Percentiles rank a stretch among this genome's conserved stretches.
phyloP scores from a whole-genome alignment of 92 coral and sea anemone genomes.

The Epizoanthus stellaris region DNA sequence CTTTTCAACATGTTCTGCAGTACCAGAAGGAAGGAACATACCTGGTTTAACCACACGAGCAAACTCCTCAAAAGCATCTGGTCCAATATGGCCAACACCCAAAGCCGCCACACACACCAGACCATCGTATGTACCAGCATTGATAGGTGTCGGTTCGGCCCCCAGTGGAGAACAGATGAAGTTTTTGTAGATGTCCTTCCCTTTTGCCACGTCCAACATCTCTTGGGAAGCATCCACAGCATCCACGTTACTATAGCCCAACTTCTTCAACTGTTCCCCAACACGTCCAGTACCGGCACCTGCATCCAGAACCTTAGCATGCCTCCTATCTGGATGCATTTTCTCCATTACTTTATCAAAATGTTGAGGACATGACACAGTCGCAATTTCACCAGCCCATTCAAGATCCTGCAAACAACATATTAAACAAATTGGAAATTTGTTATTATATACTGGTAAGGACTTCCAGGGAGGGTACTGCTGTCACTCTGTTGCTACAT shows the following conservation, averaged over 20 bases:
- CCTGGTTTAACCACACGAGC: constrained; percentile 39
- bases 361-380: not conserved
- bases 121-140: constrained; percentile 61
- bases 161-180: constrained; percentile 50
- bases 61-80: constrained; percentile 35
- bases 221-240: constrained; percentile 59
- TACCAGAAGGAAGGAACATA: not conserved
- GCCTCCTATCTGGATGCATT: constrained; percentile 20
- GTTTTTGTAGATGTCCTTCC: constrained; percentile 57
- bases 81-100: constrained; percentile 29
- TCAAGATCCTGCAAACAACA: constrained; percentile 20
- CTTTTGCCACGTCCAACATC: constrained; percentile 55
- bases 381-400: constrained; percentile 22
- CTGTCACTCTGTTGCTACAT: too few species aligned
- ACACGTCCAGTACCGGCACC: constrained; percentile 33
- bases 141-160: constrained; percentile 49
- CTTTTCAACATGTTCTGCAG: too few species aligned
- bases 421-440: too few species aligned
- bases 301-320: constrained; percentile 12
- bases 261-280: constrained; percentile 10
- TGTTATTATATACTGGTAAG: too few species aligned
- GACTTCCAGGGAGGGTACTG: too few species aligned
- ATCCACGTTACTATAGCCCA: constrained; percentile 61
- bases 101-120: constrained; percentile 55
- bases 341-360: constrained; percentile 21